A percentile compares a stretch with the other conserved stretches of the same genome.
Conservation (phyloP, 2,113 vertebrate genomes). For the Pavo muticus region DNA sequence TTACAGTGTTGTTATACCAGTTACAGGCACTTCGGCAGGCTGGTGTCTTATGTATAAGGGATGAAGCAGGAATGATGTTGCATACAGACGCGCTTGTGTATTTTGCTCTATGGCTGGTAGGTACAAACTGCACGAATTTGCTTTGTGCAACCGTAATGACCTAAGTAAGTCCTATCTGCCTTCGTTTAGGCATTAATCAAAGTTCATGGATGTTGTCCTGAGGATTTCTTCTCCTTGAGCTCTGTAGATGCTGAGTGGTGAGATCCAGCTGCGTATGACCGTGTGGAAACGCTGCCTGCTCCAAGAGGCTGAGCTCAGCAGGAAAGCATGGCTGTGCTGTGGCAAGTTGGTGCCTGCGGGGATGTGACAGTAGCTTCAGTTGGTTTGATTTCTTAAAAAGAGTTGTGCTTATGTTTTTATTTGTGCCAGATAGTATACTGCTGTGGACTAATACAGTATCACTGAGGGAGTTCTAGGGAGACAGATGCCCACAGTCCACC, state of each 20-base stretch:
- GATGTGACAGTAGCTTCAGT: neutral
- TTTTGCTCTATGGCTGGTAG: neutral
- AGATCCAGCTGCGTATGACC: neutral
- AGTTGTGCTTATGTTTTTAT: neutral
- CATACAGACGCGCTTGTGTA: fast-evolving
- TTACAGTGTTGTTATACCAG: too few species aligned
- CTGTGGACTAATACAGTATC: neutral
- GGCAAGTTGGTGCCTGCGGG: neutral
- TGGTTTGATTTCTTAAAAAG: too few species aligned
- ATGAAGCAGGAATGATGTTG: neutral
- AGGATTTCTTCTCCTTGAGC: neutral
- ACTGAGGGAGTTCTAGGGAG: too few species aligned
- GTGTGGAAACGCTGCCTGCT: neutral
- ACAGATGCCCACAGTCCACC: neutral
- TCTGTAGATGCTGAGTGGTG: neutral
- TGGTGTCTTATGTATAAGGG: neutral
- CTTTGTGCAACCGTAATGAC: neutral
- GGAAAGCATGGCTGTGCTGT: neutral
- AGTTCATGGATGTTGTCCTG: neutral
- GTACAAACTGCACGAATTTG: neutral
- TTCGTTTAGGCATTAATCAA: neutral
- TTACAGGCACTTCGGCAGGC: neutral
- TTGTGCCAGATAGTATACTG: neutral
- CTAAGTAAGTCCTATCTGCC: neutral
- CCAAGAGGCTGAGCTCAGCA: neutral